These are phyloP conservation scores for Monarcha castaneiventris DNA, from an alignment of 2,113 vertebrate species.

Conservation along the genomic window DNA sequence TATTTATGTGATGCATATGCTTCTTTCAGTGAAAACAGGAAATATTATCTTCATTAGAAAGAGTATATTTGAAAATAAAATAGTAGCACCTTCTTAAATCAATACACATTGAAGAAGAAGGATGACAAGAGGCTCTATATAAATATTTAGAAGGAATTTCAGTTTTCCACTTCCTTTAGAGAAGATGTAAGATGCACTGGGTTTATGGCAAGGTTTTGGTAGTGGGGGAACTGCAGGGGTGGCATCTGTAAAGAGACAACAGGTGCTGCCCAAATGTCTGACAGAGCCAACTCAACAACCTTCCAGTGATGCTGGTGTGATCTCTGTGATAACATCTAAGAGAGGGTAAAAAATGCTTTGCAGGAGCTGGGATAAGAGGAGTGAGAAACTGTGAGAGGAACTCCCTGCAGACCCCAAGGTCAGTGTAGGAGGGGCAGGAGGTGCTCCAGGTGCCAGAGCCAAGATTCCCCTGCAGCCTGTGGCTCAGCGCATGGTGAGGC, in stretches of 20 bases:
- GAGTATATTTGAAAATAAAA: neutral
- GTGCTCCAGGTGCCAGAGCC: rapidly evolving
- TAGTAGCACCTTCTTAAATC: neutral
- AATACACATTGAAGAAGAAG: neutral
- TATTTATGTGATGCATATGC: neutral
- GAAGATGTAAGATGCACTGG: neutral
- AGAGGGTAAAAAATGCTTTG: neutral
- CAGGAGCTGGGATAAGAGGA: neutral
- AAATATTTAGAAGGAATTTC: neutral
- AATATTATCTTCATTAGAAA: neutral
- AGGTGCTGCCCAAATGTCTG: neutral
- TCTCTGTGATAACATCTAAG: neutral
- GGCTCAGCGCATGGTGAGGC: neutral
- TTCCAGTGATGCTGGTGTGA: neutral
- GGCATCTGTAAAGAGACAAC: neutral
- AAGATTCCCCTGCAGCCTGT: neutral
- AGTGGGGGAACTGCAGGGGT: neutral
- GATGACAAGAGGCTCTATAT: neutral
- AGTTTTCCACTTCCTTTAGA: neutral
- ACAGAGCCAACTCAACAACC: neutral
- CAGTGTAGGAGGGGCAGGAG: neutral
- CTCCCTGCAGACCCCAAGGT: neutral
- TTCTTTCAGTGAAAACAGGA: neutral
- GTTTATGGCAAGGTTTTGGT: neutral
- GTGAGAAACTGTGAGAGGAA: neutral